phyloP scores from a whole-genome alignment of 2,113 vertebrate genomes.

The Leptobrachium leishanense region DNA sequence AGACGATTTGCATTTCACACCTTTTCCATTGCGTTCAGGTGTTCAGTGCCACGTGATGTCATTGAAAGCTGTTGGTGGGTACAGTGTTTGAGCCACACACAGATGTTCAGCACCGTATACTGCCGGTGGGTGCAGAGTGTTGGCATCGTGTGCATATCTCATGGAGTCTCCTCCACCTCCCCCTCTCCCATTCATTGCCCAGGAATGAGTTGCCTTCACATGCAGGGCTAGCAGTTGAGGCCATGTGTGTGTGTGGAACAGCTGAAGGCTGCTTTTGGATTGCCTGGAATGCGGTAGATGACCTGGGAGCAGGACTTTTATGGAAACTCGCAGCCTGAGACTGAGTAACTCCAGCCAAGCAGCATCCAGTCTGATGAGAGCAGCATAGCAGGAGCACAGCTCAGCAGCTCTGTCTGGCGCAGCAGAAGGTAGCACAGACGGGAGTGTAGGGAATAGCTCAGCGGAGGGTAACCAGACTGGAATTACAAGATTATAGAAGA shows the following conservation, averaged over 20 bases:
- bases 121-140: background rate
- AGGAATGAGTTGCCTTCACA: conserved; percentile 27
- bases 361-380: conserved; percentile 54
- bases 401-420: conserved; percentile 3
- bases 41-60: too few relatives aligned
- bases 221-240: conserved; percentile 48
- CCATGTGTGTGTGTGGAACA: conserved; percentile 64
- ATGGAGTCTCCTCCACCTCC: background rate
- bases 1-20: too few relatives aligned
- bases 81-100: too few relatives aligned
- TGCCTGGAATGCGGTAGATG: conserved; percentile 80
- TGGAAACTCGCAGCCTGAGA: conserved; percentile 74
- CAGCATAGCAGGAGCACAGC: conserved; percentile 37
- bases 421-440: conserved; percentile 15
- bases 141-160: background rate
- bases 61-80: too few relatives aligned
- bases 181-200: background rate
- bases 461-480: conserved; percentile 10
- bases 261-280: conserved; percentile 78
- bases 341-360: conserved; percentile 63
- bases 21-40: too few relatives aligned
- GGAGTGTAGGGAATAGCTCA: conserved; percentile 5
- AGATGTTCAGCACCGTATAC: too few relatives aligned
- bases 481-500: background rate
- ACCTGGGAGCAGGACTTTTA: conserved; percentile 87